These are phyloP conservation scores for Nanorana parkeri DNA, from an alignment of 2,113 vertebrate genomes.

Conservation along the genomic window DNA sequence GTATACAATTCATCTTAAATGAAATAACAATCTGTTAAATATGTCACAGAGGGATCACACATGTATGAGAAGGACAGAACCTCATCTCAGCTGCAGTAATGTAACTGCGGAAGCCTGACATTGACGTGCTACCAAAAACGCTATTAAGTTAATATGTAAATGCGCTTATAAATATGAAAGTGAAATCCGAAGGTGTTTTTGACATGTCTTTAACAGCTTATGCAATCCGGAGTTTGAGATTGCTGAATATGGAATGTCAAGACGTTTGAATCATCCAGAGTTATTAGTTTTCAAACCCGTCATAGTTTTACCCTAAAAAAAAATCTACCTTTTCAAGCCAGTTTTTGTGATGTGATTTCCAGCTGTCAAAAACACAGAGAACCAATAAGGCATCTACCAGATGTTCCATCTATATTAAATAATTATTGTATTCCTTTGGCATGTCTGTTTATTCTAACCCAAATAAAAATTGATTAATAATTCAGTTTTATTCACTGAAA, in stretches of 20 bases:
- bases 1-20: too few relatives aligned
- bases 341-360: conserved; percentile 5
- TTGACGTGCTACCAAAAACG: conserved; percentile 38
- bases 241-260: conserved; percentile 48
- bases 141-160: conserved; percentile 48
- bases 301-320: conserved; percentile 18
- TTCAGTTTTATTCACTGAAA: not conserved
- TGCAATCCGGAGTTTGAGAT: conserved; percentile 41
- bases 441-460: not conserved
- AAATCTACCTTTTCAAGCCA: not conserved
- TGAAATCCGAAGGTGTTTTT: conserved; percentile 51
- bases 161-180: conserved; percentile 43
- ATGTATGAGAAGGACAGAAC: conserved; percentile 12
- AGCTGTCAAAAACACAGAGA: conserved; percentile 14
- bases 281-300: conserved; percentile 36
- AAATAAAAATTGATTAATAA: conserved; percentile 16
- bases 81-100: not conserved
- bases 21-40: not conserved
- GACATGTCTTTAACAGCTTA: conserved; percentile 50
- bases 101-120: conserved; percentile 7
- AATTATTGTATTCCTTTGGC: conserved; percentile 3
- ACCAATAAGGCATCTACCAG: conserved; percentile 8
- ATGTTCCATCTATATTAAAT: not conserved
- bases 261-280: conserved; percentile 26
- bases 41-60: not conserved